Conservation (phyloP, 2,113 vertebrate species). For the Seriola quinqueradiata region DNA sequence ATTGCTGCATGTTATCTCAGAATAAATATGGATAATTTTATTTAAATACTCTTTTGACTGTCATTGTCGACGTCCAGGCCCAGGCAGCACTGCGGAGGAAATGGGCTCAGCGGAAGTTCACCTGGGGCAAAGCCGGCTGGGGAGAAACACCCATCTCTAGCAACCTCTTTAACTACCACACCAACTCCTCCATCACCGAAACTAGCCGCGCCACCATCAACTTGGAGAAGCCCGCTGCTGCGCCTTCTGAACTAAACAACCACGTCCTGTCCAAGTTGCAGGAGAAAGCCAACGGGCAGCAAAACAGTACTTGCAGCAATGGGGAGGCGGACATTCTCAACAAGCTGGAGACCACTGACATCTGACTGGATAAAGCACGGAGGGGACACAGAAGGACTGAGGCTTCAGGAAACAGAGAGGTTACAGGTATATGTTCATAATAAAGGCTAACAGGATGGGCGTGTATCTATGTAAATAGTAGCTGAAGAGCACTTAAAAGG, state of each 20-base stretch:
- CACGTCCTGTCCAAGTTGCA: neutral
- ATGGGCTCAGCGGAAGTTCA: constrained; percentile 75
- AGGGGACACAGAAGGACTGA: neutral
- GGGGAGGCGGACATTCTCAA: constrained; percentile 50
- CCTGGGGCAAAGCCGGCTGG: constrained; percentile 74
- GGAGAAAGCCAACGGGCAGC: constrained; percentile 57
- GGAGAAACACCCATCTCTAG: constrained; percentile 48
- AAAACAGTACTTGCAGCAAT: constrained; percentile 56
- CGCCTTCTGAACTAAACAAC: neutral
- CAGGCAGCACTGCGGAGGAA: constrained; percentile 81
- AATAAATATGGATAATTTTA: too few relatives aligned
- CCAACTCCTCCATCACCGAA: constrained; percentile 80
- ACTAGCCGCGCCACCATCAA: constrained; percentile 73
- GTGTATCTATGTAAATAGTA: constrained; percentile 33
- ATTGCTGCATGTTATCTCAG: neutral
- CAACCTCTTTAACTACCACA: constrained; percentile 80
- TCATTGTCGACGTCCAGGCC: constrained; percentile 71
- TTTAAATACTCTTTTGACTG: neutral
- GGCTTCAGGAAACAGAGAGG: neutral
- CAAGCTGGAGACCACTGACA: constrained; percentile 59
- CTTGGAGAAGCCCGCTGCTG: constrained; percentile 29
- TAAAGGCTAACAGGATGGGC: constrained; percentile 1
- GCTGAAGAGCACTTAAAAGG: constrained; percentile 25
- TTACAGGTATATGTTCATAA: constrained; percentile 8
- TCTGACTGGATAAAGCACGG: constrained; percentile 54